phyloP scores from a whole-genome alignment of 2,888 invertebrate genomes.

The Chymomyza caudatula region DNA sequence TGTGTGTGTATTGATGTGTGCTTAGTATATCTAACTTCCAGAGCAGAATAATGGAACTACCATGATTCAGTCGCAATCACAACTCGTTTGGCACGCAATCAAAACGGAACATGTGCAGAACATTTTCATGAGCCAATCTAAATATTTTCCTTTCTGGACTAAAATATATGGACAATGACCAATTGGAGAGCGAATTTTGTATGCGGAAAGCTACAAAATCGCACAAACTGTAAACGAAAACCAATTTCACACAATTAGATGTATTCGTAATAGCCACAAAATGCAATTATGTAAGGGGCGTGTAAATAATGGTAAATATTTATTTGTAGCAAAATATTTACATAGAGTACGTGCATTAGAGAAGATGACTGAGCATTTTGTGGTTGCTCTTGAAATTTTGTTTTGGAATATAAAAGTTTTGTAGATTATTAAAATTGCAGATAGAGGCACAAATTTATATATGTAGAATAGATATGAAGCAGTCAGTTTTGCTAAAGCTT shows the following conservation, averaged over 20 bases:
- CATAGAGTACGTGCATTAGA: neutral
- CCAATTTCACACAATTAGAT: conserved; percentile 68
- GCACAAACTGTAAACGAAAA: conserved; percentile 43
- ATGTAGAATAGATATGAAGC: too few species aligned
- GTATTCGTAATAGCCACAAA: conserved; percentile 23
- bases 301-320: conserved; percentile 42
- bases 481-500: too few species aligned
- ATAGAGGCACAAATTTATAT: too few species aligned
- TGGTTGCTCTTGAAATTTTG: neutral
- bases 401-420: neutral
- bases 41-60: neutral
- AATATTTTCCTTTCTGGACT: conserved; percentile 23
- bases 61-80: conserved; percentile 44
- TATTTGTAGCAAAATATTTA: neutral
- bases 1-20: neutral
- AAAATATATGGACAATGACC: neutral
- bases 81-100: conserved; percentile 53
- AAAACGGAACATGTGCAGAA: conserved; percentile 21
- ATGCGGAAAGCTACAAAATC: neutral
- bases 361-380: neutral
- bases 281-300: conserved; percentile 25
- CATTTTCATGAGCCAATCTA: conserved; percentile 22
- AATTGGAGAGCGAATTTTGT: neutral
- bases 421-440: neutral
- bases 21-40: neutral